Conservation (phyloP, 2,113 vertebrate species). For the Hemicordylus capensis region DNA sequence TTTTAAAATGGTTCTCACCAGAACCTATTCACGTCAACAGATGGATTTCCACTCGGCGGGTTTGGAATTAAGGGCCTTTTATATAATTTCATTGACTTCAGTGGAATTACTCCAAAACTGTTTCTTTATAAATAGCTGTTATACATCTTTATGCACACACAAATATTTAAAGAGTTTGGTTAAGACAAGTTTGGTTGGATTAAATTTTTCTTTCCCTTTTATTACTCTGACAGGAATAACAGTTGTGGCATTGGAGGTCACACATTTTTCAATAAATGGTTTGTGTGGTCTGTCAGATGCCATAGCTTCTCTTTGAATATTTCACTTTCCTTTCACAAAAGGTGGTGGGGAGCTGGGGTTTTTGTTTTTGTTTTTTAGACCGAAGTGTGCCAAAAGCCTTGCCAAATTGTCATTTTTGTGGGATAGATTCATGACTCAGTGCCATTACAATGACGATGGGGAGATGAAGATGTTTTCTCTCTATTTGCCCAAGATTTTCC, state of each 20-base stretch:
- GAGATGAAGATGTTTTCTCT: neutral
- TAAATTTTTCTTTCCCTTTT: conserved; percentile 46
- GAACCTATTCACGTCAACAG: neutral
- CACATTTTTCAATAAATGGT: neutral
- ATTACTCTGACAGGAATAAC: conserved; percentile 27
- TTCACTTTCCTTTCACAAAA: neutral
- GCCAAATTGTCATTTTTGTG: neutral
- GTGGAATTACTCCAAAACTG: conserved; percentile 10
- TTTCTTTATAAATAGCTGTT: neutral
- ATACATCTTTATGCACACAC: neutral
- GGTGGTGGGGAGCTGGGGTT: neutral
- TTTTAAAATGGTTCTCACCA: neutral
- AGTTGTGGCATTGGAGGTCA: neutral
- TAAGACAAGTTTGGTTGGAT: conserved; percentile 47
- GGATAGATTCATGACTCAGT: neutral
- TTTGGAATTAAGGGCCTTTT: neutral
- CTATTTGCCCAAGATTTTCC: neutral
- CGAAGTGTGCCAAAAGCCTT: neutral
- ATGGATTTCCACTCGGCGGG: neutral
- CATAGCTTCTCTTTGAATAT: conserved; percentile 25
- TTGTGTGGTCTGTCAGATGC: conserved; percentile 32
- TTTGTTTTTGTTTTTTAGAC: too few relatives aligned
- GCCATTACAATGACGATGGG: neutral
- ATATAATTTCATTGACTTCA: conserved; percentile 12
- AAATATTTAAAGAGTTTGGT: neutral